A percentile compares a stretch with the other conserved stretches of the same genome.
phyloP scores from a whole-genome alignment of 1,140 invertebrate genomes.

The Manduca sexta region DNA sequence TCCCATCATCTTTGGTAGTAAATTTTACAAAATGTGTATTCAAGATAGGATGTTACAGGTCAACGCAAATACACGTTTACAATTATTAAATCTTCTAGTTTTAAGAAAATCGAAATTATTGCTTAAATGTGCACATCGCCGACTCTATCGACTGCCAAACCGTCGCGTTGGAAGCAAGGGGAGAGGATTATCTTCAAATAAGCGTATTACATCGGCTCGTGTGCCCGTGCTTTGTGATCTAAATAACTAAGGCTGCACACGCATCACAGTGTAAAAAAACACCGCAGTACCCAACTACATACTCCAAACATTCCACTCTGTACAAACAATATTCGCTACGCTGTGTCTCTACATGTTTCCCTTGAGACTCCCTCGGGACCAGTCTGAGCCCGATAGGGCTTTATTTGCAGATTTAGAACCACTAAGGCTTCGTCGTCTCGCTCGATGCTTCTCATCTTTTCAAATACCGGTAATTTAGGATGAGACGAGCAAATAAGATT shows the following conservation, averaged over 20 bases:
- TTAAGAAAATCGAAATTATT: too few relatives aligned
- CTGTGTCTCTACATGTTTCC: slow-evolving; percentile 20
- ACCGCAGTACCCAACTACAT: background rate
- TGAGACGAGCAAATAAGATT: slow-evolving; percentile 5
- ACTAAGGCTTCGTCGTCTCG: slow-evolving; percentile 31
- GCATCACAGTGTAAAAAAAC: slow-evolving; percentile 11
- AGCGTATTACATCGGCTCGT: slow-evolving; percentile 38
- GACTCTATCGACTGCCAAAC: slow-evolving; percentile 13
- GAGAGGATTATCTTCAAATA: slow-evolving; percentile 46
- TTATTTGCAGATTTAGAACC: slow-evolving; percentile 33
- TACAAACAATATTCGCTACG: background rate
- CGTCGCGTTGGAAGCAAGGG: slow-evolving; percentile 19
- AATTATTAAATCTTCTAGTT: too few relatives aligned
- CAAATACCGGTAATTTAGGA: background rate
- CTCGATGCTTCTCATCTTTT: background rate
- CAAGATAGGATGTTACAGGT: too few relatives aligned
- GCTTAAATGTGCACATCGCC: too few relatives aligned
- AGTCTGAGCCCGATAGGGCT: slow-evolving; percentile 23
- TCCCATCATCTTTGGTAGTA: too few relatives aligned
- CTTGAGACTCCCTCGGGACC: slow-evolving; percentile 20
- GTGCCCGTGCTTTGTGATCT: slow-evolving; percentile 36
- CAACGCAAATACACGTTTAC: too few relatives aligned
- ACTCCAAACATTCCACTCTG: background rate
- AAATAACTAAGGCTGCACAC: slow-evolving; percentile 33
- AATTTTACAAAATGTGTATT: too few relatives aligned